Conservation (phyloP, 2,113 vertebrate genomes). For the Hystrix cristata region DNA sequence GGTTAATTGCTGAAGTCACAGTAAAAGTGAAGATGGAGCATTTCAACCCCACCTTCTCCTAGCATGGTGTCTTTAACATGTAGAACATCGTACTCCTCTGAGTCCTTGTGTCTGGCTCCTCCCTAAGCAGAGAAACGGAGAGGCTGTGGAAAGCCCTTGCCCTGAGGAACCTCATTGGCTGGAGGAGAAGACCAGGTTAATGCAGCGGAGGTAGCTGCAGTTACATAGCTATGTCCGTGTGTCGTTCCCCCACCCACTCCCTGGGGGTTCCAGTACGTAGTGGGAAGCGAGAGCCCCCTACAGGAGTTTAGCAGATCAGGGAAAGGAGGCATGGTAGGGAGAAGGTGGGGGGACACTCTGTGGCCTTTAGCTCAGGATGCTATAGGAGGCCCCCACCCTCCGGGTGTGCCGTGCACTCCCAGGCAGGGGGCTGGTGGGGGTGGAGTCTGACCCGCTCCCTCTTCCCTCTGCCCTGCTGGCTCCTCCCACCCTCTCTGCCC, state of each 20-base stretch:
- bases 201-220: background rate
- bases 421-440: background rate
- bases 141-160: background rate
- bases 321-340: too few species aligned
- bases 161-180: background rate
- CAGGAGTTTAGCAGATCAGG: background rate
- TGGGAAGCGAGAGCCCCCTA: background rate
- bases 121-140: background rate
- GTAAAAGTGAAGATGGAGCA: background rate
- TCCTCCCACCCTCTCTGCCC: background rate
- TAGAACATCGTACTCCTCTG: background rate
- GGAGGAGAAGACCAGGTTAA: background rate
- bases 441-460: background rate
- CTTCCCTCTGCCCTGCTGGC: background rate
- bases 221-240: background rate
- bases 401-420: background rate
- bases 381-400: background rate
- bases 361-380: background rate
- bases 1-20: background rate
- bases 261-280: background rate
- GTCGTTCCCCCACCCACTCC: background rate
- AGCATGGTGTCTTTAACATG: background rate
- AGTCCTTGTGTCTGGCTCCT: background rate
- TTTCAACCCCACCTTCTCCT: background rate
- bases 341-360: rapidly evolving